Evolutionary conservation across 37 sponge, comb jelly and placozoan species (phyloP).

Genomic region (Halichondria panicea): DNA sequence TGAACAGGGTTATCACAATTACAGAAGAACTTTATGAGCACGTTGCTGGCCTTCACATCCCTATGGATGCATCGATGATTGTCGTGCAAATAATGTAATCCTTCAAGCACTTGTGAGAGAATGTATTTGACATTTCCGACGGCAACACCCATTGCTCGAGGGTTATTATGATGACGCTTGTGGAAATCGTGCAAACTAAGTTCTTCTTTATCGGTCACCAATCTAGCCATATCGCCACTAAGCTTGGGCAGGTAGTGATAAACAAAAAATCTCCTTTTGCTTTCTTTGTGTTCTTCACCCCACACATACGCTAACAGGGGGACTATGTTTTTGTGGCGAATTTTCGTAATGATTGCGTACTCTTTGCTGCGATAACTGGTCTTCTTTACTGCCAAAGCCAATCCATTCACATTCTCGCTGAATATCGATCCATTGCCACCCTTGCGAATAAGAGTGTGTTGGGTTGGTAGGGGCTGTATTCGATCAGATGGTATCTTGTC

Average conservation of each 20-base stretch:
- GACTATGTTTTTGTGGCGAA: conserved; percentile 47
- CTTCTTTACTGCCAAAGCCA: conserved; percentile 28
- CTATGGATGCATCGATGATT: conserved; percentile 32
- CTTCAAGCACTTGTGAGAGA: conserved; percentile 8
- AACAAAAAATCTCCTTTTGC: conserved; percentile 29
- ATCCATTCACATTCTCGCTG: background rate
- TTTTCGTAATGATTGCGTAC: conserved; percentile 9
- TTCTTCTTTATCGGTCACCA: conserved; percentile 11
- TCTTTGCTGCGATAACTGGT: conserved; percentile 39
- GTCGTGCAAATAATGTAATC: conserved; percentile 22
- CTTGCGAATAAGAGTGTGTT: conserved; percentile 5
- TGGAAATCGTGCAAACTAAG: conserved; percentile 11
- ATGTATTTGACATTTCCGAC: conserved; percentile 36
- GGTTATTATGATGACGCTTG: conserved; percentile 12
- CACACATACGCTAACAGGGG: conserved; percentile 37
- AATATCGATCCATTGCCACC: conserved; percentile 47
- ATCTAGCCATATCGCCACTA: conserved; percentile 26
- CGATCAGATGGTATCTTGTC: background rate
- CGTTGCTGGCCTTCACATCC: conserved; percentile 42
- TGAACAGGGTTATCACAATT: conserved; percentile 1
- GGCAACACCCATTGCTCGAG: conserved; percentile 6
- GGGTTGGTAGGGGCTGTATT: conserved; percentile 24
- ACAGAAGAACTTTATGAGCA: conserved; percentile 25
- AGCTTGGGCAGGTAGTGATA: conserved; percentile 51
- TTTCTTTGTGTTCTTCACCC: conserved; percentile 39